Conservation (phyloP, 2,888 invertebrate species). For the Drosophila quinaria region DNA sequence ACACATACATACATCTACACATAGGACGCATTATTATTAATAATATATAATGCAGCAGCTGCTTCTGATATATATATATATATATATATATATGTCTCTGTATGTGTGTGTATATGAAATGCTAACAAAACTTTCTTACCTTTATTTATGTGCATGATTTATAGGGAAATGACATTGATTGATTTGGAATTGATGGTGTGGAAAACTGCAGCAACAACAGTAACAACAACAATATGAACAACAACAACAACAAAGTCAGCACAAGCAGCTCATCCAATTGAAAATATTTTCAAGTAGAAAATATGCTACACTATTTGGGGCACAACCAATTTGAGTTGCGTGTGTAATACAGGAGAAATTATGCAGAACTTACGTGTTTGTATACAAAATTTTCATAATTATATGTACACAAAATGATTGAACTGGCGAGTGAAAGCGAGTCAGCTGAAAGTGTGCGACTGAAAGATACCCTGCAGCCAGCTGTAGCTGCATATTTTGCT, state of each 20-base stretch:
- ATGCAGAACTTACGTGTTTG: background rate
- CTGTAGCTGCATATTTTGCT: background rate
- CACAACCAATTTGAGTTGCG: slow-evolving; percentile 6
- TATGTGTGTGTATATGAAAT: slow-evolving; percentile 23
- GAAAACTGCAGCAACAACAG: slow-evolving; percentile 57
- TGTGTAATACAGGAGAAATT: slow-evolving; percentile 6
- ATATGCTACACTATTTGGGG: slow-evolving; percentile 20
- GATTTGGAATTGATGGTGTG: slow-evolving; percentile 75
- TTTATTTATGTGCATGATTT: slow-evolving; percentile 78
- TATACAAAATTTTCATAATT: slow-evolving; percentile 12
- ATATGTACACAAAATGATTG: slow-evolving; percentile 9
- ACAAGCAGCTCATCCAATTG: slow-evolving; percentile 28
- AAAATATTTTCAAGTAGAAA: slow-evolving; percentile 28
- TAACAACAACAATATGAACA: background rate
- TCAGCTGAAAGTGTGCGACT: fast-evolving
- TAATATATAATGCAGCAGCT: slow-evolving; percentile 75
- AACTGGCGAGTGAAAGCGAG: background rate
- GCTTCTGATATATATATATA: slow-evolving; percentile 35
- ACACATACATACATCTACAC: slow-evolving; percentile 26
- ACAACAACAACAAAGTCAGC: background rate
- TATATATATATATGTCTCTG: slow-evolving; percentile 14
- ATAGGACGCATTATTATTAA: slow-evolving; percentile 61
- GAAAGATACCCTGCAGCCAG: background rate
- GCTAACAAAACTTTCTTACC: slow-evolving; percentile 51
- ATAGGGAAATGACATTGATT: slow-evolving; percentile 76